phyloP scores from a whole-genome alignment of 1,140 invertebrate genomes.

The Bombus breviceps region DNA sequence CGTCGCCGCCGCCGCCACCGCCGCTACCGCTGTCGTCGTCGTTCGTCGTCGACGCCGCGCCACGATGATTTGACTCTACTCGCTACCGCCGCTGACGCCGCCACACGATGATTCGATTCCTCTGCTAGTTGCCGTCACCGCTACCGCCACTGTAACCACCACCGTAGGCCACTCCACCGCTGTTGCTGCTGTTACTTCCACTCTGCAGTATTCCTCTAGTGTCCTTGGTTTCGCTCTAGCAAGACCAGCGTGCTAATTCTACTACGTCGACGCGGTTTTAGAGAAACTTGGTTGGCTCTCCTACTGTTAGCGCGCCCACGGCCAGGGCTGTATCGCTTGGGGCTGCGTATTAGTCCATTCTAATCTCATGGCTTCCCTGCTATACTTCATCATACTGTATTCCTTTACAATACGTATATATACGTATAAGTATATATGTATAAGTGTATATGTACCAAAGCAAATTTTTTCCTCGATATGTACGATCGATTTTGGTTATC shows the following conservation, averaged over 20 bases:
- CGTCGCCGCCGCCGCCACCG: background rate
- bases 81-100: slow-evolving; percentile 44
- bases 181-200: slow-evolving; percentile 12
- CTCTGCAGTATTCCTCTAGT: slow-evolving; percentile 63
- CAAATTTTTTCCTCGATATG: background rate
- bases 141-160: slow-evolving; percentile 17
- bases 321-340: slow-evolving; percentile 69
- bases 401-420: background rate
- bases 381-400: background rate
- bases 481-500: slow-evolving; percentile 16
- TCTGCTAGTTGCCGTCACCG: slow-evolving; percentile 8
- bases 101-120: slow-evolving; percentile 62
- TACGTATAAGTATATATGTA: background rate
- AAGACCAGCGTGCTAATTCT: slow-evolving; percentile 69
- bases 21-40: slow-evolving; percentile 18
- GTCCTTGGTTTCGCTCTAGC: slow-evolving; percentile 75
- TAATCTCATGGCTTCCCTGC: slow-evolving; percentile 37
- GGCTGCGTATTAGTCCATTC: slow-evolving; percentile 45
- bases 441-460: background rate
- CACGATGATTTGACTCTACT: slow-evolving; percentile 70
- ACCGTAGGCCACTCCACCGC: slow-evolving; percentile 8
- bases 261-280: slow-evolving; percentile 63
- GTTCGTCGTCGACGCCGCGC: slow-evolving; percentile 20
- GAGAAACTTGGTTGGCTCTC: slow-evolving; percentile 64
- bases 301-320: slow-evolving; percentile 63